phyloP scores from a whole-genome alignment of 2,113 vertebrate genomes.

The Coptodon rendalli region DNA sequence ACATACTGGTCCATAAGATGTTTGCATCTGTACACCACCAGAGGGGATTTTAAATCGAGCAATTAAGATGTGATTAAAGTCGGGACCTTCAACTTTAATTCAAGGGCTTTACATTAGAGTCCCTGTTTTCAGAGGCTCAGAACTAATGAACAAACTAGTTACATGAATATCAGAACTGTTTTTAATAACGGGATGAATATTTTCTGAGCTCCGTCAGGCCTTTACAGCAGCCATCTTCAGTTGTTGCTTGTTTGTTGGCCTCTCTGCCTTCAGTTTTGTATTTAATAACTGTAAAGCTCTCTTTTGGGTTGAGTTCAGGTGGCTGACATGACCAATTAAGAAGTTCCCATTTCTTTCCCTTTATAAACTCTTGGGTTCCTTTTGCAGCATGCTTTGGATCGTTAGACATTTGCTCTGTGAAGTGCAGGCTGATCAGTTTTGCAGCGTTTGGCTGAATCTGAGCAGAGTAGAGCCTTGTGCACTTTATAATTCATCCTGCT shows the following conservation, averaged over 20 bases:
- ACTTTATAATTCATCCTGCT: not conserved
- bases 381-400: not conserved
- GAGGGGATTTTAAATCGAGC: not conserved
- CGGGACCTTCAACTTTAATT: not conserved
- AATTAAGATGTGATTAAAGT: not conserved
- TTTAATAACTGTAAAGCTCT: not conserved
- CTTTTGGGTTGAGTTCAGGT: not conserved
- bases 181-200: not conserved
- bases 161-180: not conserved
- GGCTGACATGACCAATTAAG: not conserved
- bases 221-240: not conserved
- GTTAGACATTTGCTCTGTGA: not conserved
- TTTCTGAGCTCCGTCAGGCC: not conserved
- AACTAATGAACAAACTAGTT: not conserved
- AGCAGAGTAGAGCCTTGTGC: not conserved
- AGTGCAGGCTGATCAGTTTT: not conserved
- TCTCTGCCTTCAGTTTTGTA: not conserved
- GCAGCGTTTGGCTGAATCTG: not conserved
- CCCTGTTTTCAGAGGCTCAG: not conserved
- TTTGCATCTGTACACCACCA: not conserved
- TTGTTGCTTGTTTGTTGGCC: not conserved
- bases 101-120: not conserved
- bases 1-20: not conserved
- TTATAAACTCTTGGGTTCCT: not conserved
- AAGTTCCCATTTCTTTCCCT: not conserved